phyloP scores from a whole-genome alignment of 2,113 vertebrate species.

The Miniopterus natalensis region DNA sequence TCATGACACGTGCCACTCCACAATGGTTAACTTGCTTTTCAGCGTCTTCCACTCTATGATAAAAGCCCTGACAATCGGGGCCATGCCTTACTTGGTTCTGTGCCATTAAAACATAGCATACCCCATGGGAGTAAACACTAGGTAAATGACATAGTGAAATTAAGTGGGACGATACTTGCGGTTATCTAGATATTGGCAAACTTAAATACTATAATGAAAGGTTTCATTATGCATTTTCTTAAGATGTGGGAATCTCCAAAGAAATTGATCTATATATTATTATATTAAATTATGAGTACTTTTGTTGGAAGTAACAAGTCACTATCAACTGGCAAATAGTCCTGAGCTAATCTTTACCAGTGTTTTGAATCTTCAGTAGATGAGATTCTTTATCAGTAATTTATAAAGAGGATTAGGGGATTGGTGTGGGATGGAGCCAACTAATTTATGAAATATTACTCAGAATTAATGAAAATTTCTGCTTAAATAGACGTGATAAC shows the following conservation, averaged over 20 bases:
- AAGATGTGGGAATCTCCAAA: neutral
- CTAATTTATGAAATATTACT: neutral
- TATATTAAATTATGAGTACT: neutral
- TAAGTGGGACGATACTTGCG: neutral
- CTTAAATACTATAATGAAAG: neutral
- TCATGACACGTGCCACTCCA: neutral
- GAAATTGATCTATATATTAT: neutral
- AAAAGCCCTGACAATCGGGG: neutral
- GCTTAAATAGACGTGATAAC: slow-evolving; percentile 9
- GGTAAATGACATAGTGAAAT: neutral
- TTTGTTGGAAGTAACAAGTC: neutral
- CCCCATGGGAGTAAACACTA: neutral
- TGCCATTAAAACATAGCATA: neutral
- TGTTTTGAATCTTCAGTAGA: slow-evolving; percentile 38
- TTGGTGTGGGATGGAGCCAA: neutral
- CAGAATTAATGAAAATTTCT: slow-evolving; percentile 45
- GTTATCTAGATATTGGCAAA: slow-evolving; percentile 30
- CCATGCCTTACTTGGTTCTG: neutral
- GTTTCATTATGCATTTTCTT: slow-evolving; percentile 29
- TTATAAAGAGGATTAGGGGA: neutral
- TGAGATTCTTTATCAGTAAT: slow-evolving; percentile 16
- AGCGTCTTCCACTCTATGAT: neutral
- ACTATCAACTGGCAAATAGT: neutral
- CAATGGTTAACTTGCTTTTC: neutral
- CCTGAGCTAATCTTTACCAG: neutral